Evolutionary conservation across 2,888 invertebrate genomes (phyloP).

Genomic region (Morinoia aosen): DNA sequence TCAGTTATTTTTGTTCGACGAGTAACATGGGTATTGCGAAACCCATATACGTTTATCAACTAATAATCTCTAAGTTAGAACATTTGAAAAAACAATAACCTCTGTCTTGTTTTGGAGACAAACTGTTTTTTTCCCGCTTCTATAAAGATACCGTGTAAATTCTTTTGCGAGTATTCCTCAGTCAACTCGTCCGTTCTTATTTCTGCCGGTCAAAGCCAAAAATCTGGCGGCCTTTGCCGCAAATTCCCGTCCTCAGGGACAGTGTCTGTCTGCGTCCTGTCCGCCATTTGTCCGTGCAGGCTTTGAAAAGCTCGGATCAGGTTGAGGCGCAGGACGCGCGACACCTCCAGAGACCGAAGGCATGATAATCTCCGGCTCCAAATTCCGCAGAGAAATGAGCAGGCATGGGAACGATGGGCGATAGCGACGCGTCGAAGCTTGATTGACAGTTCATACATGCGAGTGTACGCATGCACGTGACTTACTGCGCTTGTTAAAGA

Average conservation of each 20-base stretch:
- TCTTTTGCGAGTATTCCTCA: not conserved
- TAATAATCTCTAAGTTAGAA: no score
- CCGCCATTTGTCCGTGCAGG: slow-evolving; percentile 11
- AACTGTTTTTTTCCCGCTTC: no score
- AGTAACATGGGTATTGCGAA: no score
- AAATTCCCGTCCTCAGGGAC: not conserved
- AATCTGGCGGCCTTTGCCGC: not conserved
- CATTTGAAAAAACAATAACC: no score
- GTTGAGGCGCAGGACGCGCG: not conserved
- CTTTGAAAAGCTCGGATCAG: slow-evolving; percentile 34
- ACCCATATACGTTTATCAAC: no score
- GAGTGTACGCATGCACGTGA: not conserved
- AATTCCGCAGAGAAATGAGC: not conserved
- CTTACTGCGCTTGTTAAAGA: not conserved
- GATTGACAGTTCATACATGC: not conserved
- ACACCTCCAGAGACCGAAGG: not conserved
- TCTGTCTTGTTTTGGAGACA: no score
- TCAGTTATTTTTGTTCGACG: no score
- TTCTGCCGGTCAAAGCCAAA: not conserved
- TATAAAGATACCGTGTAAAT: no score
- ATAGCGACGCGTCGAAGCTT: not conserved
- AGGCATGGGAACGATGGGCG: not conserved
- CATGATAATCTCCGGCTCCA: not conserved
- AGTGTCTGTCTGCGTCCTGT: not conserved
- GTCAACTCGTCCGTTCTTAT: not conserved